Base-by-base conservation (phyloP, 2,888 invertebrate genomes). In the Parochlus steinenii region DNA sequence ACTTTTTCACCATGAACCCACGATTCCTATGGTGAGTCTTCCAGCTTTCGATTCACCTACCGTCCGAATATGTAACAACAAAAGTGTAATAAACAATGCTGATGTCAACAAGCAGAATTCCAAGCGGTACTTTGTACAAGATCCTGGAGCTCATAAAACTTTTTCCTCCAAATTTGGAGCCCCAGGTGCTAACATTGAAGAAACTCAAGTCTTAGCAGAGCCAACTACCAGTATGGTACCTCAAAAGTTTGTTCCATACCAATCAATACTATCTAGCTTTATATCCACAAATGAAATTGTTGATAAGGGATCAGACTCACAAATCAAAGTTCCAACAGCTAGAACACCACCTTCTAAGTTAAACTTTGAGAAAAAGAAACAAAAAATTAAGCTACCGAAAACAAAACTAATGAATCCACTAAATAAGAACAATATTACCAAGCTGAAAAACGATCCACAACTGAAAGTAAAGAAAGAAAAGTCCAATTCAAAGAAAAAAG, bases 371-470 rank as follows among this genome's bases (percentile, higher is more conserved):
- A 14, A 23, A 23, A 30, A 30, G 14, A 7, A 25, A 17, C n/a
- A 14, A 15, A 18, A 36, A 24, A 5, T 11, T 17, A 22, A 22
- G 8, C 6, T 8, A 8, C 28, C 28, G n/a, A 34, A 34, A 22
- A n/a, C 17, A n/a, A 34, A 28, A 11, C 12, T 34, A 3, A n/a
- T 34, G n/a, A 34, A 28, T 15, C 34, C 34, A 8, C n/a, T 31
- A 3, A 20, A 10, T 15, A n/a, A 31, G 14, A 20, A 31, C 14
- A 23, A 23, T 12, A 14, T 34, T 10, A 28, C 18, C n/a, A 34
- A 34, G n/a, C 17, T 19, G 20, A 34, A 19, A n/a, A n/a, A n/a
- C n/a, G n/a, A n/a, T n/a, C n/a, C n/a, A n/a, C n/a, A n/a, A n/a
- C n/a, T n/a, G 16, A 28, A 28, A 22, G 29, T 30, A 4, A 11